These are phyloP conservation scores for Diadophis punctatus DNA, from an alignment of 2,113 vertebrate genomes.

Conservation along the genomic window DNA sequence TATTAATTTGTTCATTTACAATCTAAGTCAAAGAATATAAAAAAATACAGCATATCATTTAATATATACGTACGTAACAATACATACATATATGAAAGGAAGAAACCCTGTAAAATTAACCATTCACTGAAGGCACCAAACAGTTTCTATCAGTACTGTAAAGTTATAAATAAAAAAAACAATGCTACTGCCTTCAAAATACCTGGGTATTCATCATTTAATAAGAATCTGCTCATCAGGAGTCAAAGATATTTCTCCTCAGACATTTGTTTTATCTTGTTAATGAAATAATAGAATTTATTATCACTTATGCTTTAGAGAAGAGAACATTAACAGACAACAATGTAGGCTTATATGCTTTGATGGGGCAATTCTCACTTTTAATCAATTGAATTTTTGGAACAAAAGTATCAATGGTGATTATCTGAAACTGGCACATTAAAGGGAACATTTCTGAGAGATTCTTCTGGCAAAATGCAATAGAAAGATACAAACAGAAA, in stretches of 20 bases:
- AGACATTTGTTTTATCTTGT: background rate
- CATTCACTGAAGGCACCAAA: background rate
- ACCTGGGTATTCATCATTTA: background rate
- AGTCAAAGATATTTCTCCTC: background rate
- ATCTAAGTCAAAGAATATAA: background rate
- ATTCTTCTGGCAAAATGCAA: background rate
- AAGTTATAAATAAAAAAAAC: background rate
- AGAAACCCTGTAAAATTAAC: background rate
- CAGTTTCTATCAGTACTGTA: background rate
- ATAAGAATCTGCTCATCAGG: background rate
- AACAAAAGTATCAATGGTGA: background rate
- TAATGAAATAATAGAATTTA: background rate
- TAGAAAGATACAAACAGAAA: background rate
- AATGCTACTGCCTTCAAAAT: background rate
- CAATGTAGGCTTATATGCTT: background rate
- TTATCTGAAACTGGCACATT: background rate
- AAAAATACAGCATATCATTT: background rate
- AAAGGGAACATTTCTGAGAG: background rate
- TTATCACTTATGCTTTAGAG: background rate
- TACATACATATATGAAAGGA: background rate
- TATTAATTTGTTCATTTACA: background rate
- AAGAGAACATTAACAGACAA: background rate
- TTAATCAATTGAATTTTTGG: background rate
- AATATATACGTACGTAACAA: background rate
- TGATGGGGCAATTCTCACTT: background rate